Base-by-base conservation (phyloP, 2,797 vertebrate species). In the Melopsittacus undulatus region DNA sequence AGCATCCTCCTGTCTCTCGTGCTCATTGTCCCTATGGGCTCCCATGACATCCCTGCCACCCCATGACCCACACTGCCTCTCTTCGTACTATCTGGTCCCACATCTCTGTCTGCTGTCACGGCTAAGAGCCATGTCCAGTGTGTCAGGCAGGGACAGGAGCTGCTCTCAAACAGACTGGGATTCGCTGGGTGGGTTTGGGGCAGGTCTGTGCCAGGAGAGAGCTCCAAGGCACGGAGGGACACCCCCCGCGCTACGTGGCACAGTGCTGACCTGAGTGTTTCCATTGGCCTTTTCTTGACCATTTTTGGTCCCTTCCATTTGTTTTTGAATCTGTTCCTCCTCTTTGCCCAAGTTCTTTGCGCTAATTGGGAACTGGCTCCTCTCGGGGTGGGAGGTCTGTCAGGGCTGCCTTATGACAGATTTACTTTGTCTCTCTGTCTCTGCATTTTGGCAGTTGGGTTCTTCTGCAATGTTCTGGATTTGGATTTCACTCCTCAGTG, bases 221-320 rank as follows among this genome's bases (percentile, higher is more conserved):
- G 46, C 78, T 92, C 78, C 59, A 66, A 87, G 67, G 75, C 17
- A 0, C 11, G 5, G 63, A 89, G 59, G 87, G 89, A 93, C 15
- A 9, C 64, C 68, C 77, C 73, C 36, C 1, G 0, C 74, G 74
- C 51, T 89, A 54, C 38, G 6, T 94, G 89, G 92, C 93, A 85
- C 72, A 94, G 90, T 2, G 17, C 92, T 96, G 96, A 93, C 96
- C 95, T 93, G 96, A 93, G 75, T 93, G 57, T 94, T 96, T 97
- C 93, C 93, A 96, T 82, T 95, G 96, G 89, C 83, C 95, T 94
- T 87, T 74, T 97, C 92, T 91, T 97, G 95, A 95, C 96, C 95
- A 96, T 97, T 97, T 97, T 97, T 97, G 95, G 96, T 97, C 90
- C 94, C 96, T 96, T 97, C 90, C 94, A 95, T 95, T 97, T 96